Conservation (phyloP, 2,888 invertebrate species). For the Cantharis flavilabris region DNA sequence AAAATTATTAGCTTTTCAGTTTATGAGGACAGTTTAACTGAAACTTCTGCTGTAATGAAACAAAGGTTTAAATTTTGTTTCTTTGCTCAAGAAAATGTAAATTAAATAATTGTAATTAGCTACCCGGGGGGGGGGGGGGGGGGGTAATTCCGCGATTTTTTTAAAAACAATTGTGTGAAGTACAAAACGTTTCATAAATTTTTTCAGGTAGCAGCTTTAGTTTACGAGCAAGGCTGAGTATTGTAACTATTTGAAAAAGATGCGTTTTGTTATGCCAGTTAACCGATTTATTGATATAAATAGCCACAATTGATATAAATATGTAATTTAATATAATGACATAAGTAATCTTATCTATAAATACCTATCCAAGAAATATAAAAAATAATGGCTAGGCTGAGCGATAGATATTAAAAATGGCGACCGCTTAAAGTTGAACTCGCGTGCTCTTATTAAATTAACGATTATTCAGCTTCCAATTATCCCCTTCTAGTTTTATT, state of each 20-base stretch:
- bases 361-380: background rate
- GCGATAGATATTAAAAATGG: background rate
- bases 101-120: no score
- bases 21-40: background rate
- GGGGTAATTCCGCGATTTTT: no score
- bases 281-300: background rate
- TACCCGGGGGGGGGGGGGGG: no score
- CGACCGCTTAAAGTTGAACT: background rate
- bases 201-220: no score
- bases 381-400: background rate
- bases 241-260: no score
- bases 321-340: background rate
- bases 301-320: background rate
- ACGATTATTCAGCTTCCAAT: background rate
- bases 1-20: background rate
- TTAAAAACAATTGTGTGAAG: no score
- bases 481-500: background rate
- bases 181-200: no score
- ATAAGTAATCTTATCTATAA: background rate
- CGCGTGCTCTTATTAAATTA: background rate
- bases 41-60: background rate
- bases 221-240: no score
- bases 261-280: background rate
- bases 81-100: no score
- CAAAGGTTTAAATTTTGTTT: background rate